Base-by-base conservation (phyloP, 2,113 vertebrate genomes). In the Morone chrysops region DNA sequence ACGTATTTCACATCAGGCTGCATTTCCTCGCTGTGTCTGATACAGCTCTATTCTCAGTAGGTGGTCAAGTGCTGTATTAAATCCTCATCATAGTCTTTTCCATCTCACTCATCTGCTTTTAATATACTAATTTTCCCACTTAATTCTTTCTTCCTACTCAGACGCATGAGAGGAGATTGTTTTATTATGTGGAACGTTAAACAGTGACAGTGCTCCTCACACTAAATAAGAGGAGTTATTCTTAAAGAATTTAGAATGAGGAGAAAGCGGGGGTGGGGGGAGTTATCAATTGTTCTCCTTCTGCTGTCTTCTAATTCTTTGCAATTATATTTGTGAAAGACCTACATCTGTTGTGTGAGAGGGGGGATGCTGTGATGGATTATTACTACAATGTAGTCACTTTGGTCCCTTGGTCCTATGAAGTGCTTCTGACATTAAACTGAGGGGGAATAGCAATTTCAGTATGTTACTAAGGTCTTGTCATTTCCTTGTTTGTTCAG, bases 321-420 rank as follows among this genome's bases (percentile, higher is more conserved):
- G 53, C 48, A 77, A 56, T 76, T 73, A 43, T 61, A 78, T 89
- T 79, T 79, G 74, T 83, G 81, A 84, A 77, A 68, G 50, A 60
- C 14, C 17, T 70, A 25, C 74, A 89, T 87, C 80, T 84, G 78
- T 51, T 80, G 78, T 89, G 82, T 88, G 56, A 90, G 79, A 56
- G 54, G 36, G 25, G 12, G 48, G 25, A 36, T 57, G 68, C 48
- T 78, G 51, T 66, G 50, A 84, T 61, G 48, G 47, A 6, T 51
- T 65, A 38, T 72, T 61, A 65, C 1, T 60, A 40, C 6, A 2
- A 13, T 61, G 14, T 8, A 47, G 11, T 45, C 56, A 36, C 20
- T 67, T 71, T 61, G 12, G 48, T 81, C 14, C 20, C 78, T 4
- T 22, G 48, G 25, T 25, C 25, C 22, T 17, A 22, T 36, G 9